Base-by-base conservation (phyloP, 2,888 invertebrate species). In the Harpalus rubripes region DNA sequence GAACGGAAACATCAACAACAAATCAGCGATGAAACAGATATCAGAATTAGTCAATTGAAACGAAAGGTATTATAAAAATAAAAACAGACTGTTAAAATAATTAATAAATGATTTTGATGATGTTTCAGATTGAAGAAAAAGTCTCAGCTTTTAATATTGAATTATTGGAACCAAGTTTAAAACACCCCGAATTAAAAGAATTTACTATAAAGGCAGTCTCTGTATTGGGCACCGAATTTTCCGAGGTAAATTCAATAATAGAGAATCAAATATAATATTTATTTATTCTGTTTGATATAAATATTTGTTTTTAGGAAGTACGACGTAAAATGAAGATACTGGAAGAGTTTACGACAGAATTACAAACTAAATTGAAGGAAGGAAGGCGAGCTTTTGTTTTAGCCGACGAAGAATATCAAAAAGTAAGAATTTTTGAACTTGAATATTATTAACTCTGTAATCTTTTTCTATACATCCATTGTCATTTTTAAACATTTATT, bases 21-120 rank as follows among this genome's bases (percentile, higher is more conserved):
- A 6, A 18, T 81, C 15, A 65, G 63, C 15, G 81, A 65, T 65
- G 81, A 81, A 18, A 81, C 63, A 56, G 81, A 81, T 81, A 6
- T 81, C 18, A 26, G 65, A 65, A 41, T 65, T n/a, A 81, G 52
- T 26, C 65, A 81, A 52, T 1, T 52, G 8, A 81, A 65, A n/a
- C 65, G 81, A 41, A 41, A 41, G 15, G 72, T 72, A 72, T 39
- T 68, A 61, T 16, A n/a, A 6, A 15, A 26, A 26, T 12, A n/a
- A 68, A 26, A 72, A 16, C 16, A 41, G 1, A 44, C 18, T 44
- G 1, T 22, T 22, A 22, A 22, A 22, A 22, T 22, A 22, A 22
- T 22, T 22, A 22, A 32, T 32, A 32, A 32, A 32, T 32, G 32
- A 32, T 32, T 44, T 72, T 72, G 44, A 15, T 44, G 7, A 15